Evolutionary conservation across 2,113 vertebrate genomes (phyloP), one percentile per base, ranked within the genome.

Genomic region (Archilochus colubris): DNA sequence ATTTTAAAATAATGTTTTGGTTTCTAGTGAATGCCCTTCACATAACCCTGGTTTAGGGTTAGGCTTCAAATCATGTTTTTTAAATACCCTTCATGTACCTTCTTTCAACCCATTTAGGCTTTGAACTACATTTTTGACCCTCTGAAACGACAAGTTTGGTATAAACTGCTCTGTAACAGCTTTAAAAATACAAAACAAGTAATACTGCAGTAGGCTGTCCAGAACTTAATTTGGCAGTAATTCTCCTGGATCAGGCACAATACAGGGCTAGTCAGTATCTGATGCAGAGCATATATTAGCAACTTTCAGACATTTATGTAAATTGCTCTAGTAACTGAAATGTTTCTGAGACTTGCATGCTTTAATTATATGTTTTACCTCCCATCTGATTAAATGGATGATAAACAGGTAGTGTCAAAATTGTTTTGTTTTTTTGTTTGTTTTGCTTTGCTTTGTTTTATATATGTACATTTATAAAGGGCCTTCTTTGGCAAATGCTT

Each of bases 371-470:
- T 20, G 57, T 75, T 93, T 90, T 91, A 31, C 61, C 30, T 86
- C 76, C 12, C 14, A 20, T 68, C 54, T 81, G 40, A 78, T 93
- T 55, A 88, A 82, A 88, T 12, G 12, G 78, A 80, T 58, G 73
- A 91, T 88, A 91, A 86, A 75, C 30, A 81, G 59, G 24, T 82
- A 16, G 55, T 82, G 89, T 91, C 31, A 74, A 50, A 89, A 55
- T 46, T 51, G 8, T 1, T 21, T 28, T 38, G 36, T 11, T 40
- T 11, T 40, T 40, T 40, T 40, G 40, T 40, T 40, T 40, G 40
- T 43, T 80, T 94, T 96, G 62, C 63, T 95, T 93, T 86, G 33
- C 43, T 81, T 74, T 89, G 36, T 73, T 88, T 57, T 82, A 53
- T 59, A 17, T 77, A 40, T 61, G 27, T 50, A 30, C 15, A 30